Conservation (phyloP, 2,797 vertebrate genomes). For the Apogon hyalosoma region DNA sequence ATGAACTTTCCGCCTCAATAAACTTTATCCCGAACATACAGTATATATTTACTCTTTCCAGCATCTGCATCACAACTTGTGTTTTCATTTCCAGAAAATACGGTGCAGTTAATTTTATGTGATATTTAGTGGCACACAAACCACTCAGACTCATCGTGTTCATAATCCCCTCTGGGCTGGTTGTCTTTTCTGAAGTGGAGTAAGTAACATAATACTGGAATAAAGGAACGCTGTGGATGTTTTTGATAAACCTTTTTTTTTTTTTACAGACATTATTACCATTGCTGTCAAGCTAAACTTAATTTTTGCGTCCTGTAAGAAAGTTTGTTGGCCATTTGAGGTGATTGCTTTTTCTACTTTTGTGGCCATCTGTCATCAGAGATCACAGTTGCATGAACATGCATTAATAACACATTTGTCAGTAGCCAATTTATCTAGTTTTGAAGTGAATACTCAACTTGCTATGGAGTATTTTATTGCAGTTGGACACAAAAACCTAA, state of each 20-base stretch:
- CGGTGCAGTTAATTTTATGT: conserved; percentile 45
- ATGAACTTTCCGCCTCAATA: conserved; percentile 39
- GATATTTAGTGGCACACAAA: conserved; percentile 46
- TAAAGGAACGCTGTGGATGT: conserved; percentile 29
- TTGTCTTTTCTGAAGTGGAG: conserved; percentile 33
- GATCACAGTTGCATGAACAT: conserved; percentile 17
- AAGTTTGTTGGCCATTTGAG: conserved; percentile 5
- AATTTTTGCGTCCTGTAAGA: neutral
- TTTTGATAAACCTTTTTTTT: conserved; percentile 19
- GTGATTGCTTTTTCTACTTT: too few species aligned
- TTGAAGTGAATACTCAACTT: conserved; percentile 35
- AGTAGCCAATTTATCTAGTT: conserved; percentile 47
- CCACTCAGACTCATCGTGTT: conserved; percentile 29
- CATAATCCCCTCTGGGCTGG: conserved; percentile 27
- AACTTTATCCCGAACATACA: conserved; percentile 32
- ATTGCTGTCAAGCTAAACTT: conserved; percentile 23
- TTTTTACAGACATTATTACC: conserved; percentile 3
- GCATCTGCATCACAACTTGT: conserved; percentile 38
- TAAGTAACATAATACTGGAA: conserved; percentile 47
- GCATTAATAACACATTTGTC: conserved; percentile 38
- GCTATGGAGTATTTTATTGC: conserved; percentile 49
- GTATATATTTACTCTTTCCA: conserved; percentile 35
- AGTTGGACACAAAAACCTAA: conserved; percentile 30
- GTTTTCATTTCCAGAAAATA: conserved; percentile 32
- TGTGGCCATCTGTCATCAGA: neutral